Percentiles rank a stretch among this genome's conserved stretches.
Conservation (phyloP, 1,140 invertebrate genomes). For the Choristoneura fumiferana region DNA sequence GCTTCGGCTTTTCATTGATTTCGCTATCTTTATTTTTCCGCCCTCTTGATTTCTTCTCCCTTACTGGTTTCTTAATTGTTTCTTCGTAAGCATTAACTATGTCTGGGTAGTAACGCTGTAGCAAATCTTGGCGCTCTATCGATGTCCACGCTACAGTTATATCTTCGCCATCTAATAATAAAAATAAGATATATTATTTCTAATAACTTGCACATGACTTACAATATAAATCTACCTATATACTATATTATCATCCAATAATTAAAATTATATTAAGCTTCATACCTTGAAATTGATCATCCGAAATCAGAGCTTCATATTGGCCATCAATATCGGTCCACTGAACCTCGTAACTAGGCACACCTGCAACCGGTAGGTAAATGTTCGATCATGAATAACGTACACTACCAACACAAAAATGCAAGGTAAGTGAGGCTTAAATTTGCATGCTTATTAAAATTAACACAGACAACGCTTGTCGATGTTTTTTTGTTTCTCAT, state of each 20-base stretch:
- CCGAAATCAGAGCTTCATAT: constrained; percentile 80
- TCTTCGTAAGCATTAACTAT: constrained; percentile 76
- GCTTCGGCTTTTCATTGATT: constrained; percentile 70
- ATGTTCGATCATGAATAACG: not conserved
- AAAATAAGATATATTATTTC: constrained; percentile 22
- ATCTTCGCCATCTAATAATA: constrained; percentile 71
- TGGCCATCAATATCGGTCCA: constrained; percentile 81
- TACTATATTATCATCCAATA: no score
- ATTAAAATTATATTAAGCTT: not conserved
- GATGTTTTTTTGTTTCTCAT: not conserved
- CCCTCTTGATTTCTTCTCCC: constrained; percentile 77
- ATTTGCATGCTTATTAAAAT: no score
- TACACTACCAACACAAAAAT: no score
- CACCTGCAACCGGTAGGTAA: constrained; percentile 54
- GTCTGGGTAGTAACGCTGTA: constrained; percentile 83
- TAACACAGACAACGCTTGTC: no score
- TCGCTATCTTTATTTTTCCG: constrained; percentile 54
- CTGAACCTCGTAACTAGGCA: constrained; percentile 84
- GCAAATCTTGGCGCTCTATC: constrained; percentile 83
- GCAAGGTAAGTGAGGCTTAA: no score
- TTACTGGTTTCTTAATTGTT: constrained; percentile 78
- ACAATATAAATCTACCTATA: no score
- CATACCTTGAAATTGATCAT: constrained; percentile 75
- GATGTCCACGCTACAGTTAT: constrained; percentile 79
- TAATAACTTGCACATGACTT: no score